These are phyloP conservation scores for Zaprionus tsacasi DNA, from an alignment of 1,140 invertebrate species.

Conservation along the genomic window DNA sequence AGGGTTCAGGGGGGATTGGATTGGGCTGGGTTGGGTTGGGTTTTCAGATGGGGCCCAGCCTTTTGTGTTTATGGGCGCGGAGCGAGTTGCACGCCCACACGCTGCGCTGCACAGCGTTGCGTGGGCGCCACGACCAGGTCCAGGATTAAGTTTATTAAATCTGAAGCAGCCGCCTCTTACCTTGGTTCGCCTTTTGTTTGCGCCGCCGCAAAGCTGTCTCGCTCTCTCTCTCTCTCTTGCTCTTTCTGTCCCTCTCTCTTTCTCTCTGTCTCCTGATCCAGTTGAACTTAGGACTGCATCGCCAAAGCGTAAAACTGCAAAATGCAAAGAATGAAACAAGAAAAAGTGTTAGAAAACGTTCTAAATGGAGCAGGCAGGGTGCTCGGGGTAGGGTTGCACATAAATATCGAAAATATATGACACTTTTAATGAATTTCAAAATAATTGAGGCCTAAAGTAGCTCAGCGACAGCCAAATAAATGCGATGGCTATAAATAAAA, in stretches of 20 bases:
- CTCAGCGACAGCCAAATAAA: conserved; percentile 71
- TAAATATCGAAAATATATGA: conserved; percentile 74
- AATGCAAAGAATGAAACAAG: neutral
- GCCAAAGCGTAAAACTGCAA: conserved; percentile 32
- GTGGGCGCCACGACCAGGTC: conserved; percentile 27
- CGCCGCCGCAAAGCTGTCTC: neutral
- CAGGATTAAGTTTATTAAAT: conserved; percentile 39
- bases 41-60: neutral
- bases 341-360: neutral
- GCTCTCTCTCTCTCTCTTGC: conserved; percentile 2
- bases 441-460: conserved; percentile 79
- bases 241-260: neutral
- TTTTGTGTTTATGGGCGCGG: conserved; percentile 37
- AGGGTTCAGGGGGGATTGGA: no score
- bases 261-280: neutral
- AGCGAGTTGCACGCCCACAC: conserved; percentile 32
- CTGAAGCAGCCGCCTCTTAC: conserved; percentile 32
- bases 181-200: conserved; percentile 11
- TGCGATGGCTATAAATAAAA: conserved; percentile 70
- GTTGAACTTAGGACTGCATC: conserved; percentile 39
- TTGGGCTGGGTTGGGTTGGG: no score
- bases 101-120: conserved; percentile 1
- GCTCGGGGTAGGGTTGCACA: conserved; percentile 1
- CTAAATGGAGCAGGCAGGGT: neutral
- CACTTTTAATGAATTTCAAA: conserved; percentile 80